Evolutionary conservation across 2,797 vertebrate genomes (phyloP).

Genomic region (Enoplosus armatus): DNA sequence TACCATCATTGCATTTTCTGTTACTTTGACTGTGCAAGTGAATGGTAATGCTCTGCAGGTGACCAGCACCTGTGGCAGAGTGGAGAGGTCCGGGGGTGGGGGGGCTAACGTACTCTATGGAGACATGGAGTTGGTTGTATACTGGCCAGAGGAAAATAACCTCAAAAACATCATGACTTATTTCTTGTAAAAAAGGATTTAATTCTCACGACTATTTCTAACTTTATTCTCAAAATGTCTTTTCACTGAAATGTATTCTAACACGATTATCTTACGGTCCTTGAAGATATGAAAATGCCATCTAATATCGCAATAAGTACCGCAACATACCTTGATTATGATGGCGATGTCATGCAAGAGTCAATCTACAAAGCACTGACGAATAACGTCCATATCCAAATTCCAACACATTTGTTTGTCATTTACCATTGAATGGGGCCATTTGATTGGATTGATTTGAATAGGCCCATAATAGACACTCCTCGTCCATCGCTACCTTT

Average conservation of each 20-base stretch:
- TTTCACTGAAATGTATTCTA: not conserved
- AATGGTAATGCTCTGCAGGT: no score
- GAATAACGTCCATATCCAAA: not conserved
- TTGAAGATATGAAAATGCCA: not conserved
- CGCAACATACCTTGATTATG: not conserved
- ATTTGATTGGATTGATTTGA: no score
- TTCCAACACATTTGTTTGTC: slow-evolving; percentile 14
- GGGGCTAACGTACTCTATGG: no score
- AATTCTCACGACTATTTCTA: not conserved
- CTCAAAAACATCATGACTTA: not conserved
- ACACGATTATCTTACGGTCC: not conserved
- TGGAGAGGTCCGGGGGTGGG: no score
- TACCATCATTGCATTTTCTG: not conserved
- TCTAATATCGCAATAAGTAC: not conserved
- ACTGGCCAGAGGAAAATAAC: not conserved
- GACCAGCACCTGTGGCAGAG: no score
- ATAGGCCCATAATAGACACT: no score
- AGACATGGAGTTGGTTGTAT: no score
- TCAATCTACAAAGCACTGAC: not conserved
- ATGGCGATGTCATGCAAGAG: not conserved
- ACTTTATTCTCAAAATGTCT: not conserved
- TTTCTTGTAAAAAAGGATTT: not conserved
- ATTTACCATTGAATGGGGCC: not conserved
- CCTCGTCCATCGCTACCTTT: no score
- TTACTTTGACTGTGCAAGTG: not conserved